Base-by-base conservation (phyloP, 2,797 vertebrate species). In the Coccyzus lansbergi region DNA sequence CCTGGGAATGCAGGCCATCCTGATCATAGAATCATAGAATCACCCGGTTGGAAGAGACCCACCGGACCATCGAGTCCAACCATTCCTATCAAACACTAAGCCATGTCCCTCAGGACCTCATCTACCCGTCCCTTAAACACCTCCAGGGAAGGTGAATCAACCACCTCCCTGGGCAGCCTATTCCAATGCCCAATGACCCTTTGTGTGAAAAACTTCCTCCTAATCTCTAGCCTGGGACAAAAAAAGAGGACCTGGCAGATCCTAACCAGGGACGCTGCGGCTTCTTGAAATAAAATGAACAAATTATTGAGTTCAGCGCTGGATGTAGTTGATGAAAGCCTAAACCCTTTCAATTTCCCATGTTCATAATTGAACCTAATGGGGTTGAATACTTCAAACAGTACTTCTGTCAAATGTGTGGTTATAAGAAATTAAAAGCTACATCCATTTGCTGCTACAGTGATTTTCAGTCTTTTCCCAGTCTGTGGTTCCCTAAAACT, bases 1-100 rank as follows among this genome's bases (percentile, higher is more conserved):
- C 2, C 40, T 2, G 4, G 52, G 11, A 75, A 8, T 5, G 3
- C 0, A 3, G 38, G 11, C 8, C 33, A 26, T 6, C 10, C 31
- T 4, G 1, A 13, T n/a, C n/a, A n/a, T n/a, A n/a, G n/a, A n/a
- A n/a, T n/a, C n/a, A n/a, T n/a, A n/a, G n/a, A n/a, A n/a, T n/a
- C n/a, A n/a, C n/a, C n/a, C n/a, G n/a, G n/a, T n/a, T n/a, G n/a
- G n/a, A n/a, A n/a, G n/a, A n/a, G n/a, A n/a, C n/a, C n/a, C n/a
- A n/a, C n/a, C n/a, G n/a, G n/a, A n/a, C n/a, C n/a, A n/a, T n/a
- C n/a, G n/a, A n/a, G n/a, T n/a, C n/a, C n/a, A n/a, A n/a, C n/a
- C n/a, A n/a, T n/a, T n/a, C n/a, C n/a, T n/a, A n/a, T n/a, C n/a
- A n/a, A n/a, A n/a, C n/a, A n/a, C n/a, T n/a, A n/a, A n/a, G n/a